Base-by-base conservation (phyloP, 2,888 invertebrate genomes). In the Gisinianus flammeolus region DNA sequence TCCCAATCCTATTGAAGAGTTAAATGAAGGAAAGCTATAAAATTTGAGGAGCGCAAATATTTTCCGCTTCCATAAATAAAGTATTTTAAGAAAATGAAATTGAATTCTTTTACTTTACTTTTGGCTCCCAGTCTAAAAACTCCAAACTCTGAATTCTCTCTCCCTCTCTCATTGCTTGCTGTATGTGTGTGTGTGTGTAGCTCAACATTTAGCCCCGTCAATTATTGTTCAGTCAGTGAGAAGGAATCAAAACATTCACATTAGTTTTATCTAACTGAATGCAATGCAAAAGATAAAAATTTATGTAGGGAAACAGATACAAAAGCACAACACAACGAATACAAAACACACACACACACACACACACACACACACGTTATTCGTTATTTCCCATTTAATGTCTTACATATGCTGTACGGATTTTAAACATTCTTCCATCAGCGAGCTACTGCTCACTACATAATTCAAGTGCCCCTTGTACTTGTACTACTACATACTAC, bases 21-120 rank as follows among this genome's bases (percentile, higher is more conserved):
- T 68, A 68, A 68, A 68, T 68, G 68, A 68, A 68, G 68, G 24
- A 62, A 62, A 35, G 73, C 73, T 64, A 73, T 73, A 73, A 73
- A 73, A 73, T 73, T 73, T 62, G 73, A 73, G 62, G 62, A 73
- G 62, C 33, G 24, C 62, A 62, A 73, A 73, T 62, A 73, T 73
- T 62, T 62, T 72, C 73, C 73, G 62, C 73, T 73, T 73, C 62
- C 73, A 73, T 73, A 58, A 62, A 73, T 35, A 62, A 33, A 73
- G 33, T 73, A 62, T 62, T 73, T 73, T 31, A 73, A 62, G 62
- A 62, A 62, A 73, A n/a, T n/a, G n/a, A n/a, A n/a, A 73, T 73
- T 73, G 73, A 73, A 73, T 73, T 62, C 73, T 35, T 73, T 35
- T 54, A 54, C 56, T 68, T 24, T 66, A 5, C 30, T 12, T 16